Conservation (phyloP, 2,888 invertebrate genomes). For the Ormyrus rosae region DNA sequence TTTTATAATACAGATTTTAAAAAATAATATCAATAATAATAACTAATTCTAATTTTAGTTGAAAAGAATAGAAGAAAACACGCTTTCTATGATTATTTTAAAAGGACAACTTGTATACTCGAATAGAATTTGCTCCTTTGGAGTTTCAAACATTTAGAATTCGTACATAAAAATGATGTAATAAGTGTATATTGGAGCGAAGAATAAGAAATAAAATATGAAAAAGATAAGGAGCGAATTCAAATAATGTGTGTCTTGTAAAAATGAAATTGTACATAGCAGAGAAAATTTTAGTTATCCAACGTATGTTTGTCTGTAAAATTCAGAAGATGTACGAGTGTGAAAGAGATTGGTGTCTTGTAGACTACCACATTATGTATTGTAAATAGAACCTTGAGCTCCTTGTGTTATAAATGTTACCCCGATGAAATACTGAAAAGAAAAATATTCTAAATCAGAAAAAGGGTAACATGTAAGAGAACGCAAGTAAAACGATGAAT, state of each 20-base stretch:
- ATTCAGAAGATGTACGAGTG: slow-evolving; percentile 16
- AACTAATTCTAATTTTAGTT: slow-evolving; percentile 10
- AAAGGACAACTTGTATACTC: slow-evolving; percentile 54
- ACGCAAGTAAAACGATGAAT: slow-evolving; percentile 45
- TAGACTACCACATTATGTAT: slow-evolving; percentile 57
- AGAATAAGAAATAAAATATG: slow-evolving; percentile 16
- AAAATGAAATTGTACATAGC: slow-evolving; percentile 50
- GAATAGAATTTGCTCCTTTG: slow-evolving; percentile 47
- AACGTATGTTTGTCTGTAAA: slow-evolving; percentile 11
- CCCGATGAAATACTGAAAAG: slow-evolving; percentile 21
- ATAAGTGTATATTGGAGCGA: slow-evolving; percentile 52
- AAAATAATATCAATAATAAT: slow-evolving; percentile 8
- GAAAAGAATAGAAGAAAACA: slow-evolving; percentile 19
- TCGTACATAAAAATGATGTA: slow-evolving; percentile 53
- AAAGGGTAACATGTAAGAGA: slow-evolving; percentile 47
- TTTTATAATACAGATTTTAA: background rate
- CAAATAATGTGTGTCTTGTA: slow-evolving; percentile 47
- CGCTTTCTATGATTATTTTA: slow-evolving; percentile 12
- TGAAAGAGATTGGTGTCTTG: slow-evolving; percentile 48
- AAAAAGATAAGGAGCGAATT: slow-evolving; percentile 38
- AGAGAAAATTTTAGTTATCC: slow-evolving; percentile 43
- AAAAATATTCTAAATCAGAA: slow-evolving; percentile 12
- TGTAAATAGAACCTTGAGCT: slow-evolving; percentile 57
- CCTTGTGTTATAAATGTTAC: slow-evolving; percentile 66
- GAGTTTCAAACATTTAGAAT: slow-evolving; percentile 41